Base-by-base conservation (phyloP, 2,113 vertebrate genomes). In the Panurus biarmicus region DNA sequence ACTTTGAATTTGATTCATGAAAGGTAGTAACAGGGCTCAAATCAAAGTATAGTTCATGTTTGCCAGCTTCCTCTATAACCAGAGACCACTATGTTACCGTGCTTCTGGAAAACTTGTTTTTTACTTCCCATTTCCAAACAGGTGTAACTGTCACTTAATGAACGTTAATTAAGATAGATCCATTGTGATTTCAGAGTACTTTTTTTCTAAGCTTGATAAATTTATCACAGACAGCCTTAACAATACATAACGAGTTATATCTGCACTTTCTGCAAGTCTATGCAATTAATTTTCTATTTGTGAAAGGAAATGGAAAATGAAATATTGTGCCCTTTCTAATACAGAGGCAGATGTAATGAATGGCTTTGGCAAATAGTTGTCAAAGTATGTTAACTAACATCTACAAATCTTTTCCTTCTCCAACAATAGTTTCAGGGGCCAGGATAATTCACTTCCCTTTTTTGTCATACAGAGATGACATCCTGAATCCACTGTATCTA, bases 141-240 rank as follows among this genome's bases (percentile, higher is more conserved):
- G 90, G 92, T 81, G 74, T 93, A 96, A 65, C 87, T 95, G 95
- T 97, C 95, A 95, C 85, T 92, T 86, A 75, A 90, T 85, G 79
- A 85, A 48, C 26, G 3, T 96, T 96, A 96, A 97, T 97, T 96
- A 96, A 97, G 96, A 97, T 80, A 86, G 74, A 95, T 96, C 94
- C 86, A 73, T 91, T 96, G 90, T 95, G 95, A 97, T 97, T 96
- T 97, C 93, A 85, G 47, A 93, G 83, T 89, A 93, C 73, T 97
- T 96, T 96, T 96, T 97, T 88, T 96, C 88, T 96, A 89, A 93
- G 82, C 94, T 97, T 93, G 95, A 97, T 97, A 96, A 95, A 97
- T 95, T 91, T 96, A 94, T 97, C 95, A 95, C 66, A 89, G 95
- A 89, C 90, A 93, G 85, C 87, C 87, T 95, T 96, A 97, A 97